A percentile compares a stretch with the other conserved stretches of the same genome.
phyloP scores from a whole-genome alignment of 2,797 vertebrate genomes.

The Capromys pilorides region DNA sequence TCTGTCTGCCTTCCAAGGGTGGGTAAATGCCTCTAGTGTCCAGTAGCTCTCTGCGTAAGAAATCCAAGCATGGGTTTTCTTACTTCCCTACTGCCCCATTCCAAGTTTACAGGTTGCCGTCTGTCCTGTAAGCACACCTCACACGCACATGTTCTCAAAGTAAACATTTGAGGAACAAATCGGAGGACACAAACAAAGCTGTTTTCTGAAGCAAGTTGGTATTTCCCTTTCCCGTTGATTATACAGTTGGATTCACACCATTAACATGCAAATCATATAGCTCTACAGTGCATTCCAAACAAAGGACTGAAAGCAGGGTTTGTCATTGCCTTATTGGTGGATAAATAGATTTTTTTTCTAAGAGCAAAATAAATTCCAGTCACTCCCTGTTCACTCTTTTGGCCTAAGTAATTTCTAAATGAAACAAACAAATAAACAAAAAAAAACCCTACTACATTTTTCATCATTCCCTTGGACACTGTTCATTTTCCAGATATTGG shows the following conservation, averaged over 20 bases:
- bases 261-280: constrained; percentile 69
- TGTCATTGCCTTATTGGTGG: constrained; percentile 46
- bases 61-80: constrained; percentile 37
- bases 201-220: constrained; percentile 34
- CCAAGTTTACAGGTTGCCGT: constrained; percentile 17
- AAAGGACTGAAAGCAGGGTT: constrained; percentile 52
- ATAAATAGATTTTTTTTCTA: constrained; percentile 18
- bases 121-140: background rate
- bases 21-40: constrained; percentile 33
- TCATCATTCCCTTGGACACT: constrained; percentile 2
- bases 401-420: constrained; percentile 41
- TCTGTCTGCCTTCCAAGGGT: background rate
- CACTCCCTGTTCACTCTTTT: background rate
- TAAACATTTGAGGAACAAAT: constrained; percentile 59
- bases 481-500: background rate
- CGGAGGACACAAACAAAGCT: constrained; percentile 42
- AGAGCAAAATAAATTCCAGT: background rate
- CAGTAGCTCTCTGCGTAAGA: constrained; percentile 3
- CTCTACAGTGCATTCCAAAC: constrained; percentile 49
- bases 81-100: background rate
- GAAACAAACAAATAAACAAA: too few relatives aligned
- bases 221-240: background rate
- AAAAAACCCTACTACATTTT: constrained; percentile 49
- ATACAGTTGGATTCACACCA: constrained; percentile 65
- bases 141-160: background rate